A percentile compares a stretch with the other conserved stretches of the same genome.
Evolutionary conservation across 2,113 vertebrate genomes (phyloP).

Genomic region (Bucco capensis): DNA sequence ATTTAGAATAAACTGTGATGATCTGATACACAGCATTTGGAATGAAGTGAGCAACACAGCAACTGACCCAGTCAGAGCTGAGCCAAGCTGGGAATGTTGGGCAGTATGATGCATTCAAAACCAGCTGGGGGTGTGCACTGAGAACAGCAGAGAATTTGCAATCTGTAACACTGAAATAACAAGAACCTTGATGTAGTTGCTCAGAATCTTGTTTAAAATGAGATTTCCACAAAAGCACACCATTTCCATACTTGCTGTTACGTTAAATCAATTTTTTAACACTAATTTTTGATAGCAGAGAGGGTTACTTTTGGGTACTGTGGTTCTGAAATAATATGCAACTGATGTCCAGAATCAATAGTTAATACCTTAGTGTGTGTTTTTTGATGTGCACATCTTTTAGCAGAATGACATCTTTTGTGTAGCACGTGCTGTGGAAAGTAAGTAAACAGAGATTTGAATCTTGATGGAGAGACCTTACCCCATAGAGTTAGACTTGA

Average conservation of each 20-base stretch:
- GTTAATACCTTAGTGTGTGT: neutral
- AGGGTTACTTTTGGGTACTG: neutral
- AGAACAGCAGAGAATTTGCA: neutral
- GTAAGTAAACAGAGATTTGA: neutral
- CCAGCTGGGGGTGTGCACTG: neutral
- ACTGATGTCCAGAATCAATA: neutral
- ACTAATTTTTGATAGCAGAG: neutral
- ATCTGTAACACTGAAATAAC: neutral
- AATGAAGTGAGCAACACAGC: neutral
- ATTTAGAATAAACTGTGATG: neutral
- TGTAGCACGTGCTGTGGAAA: neutral
- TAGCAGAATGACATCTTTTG: neutral
- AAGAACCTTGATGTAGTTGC: neutral
- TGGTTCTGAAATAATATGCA: neutral
- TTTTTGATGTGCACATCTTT: neutral
- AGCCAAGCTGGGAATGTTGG: neutral
- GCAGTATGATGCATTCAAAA: neutral
- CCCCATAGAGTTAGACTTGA: neutral
- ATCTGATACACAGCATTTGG: neutral
- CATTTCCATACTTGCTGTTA: neutral
- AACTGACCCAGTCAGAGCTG: neutral
- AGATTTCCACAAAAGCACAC: neutral
- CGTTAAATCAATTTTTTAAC: neutral
- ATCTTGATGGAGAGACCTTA: neutral
- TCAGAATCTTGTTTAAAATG: neutral